phyloP scores from a whole-genome alignment of 2,797 vertebrate genomes.

The Lindbergichthys nudifrons region DNA sequence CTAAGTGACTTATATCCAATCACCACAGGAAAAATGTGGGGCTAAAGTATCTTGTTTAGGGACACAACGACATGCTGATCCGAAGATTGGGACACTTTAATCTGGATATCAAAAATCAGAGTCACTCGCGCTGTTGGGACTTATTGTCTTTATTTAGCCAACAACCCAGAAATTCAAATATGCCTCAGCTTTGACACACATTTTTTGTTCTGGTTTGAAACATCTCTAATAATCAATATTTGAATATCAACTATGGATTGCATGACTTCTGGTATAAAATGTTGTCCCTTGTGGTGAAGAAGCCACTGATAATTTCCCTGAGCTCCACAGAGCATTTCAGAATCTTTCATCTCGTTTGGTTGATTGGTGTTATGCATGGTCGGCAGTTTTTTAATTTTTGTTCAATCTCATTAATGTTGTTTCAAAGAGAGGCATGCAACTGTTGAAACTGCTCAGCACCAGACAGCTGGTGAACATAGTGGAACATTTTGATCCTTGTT shows the following conservation, averaged over 20 bases:
- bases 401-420: background rate
- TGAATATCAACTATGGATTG: constrained; percentile 14
- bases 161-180: background rate
- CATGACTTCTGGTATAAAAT: background rate
- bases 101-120: background rate
- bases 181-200: background rate
- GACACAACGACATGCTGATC: too few species aligned
- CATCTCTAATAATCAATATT: constrained; percentile 14
- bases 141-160: background rate
- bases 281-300: background rate
- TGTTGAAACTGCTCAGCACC: background rate
- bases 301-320: background rate
- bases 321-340: background rate
- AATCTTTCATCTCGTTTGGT: background rate
- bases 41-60: too few species aligned
- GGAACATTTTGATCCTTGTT: background rate
- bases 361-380: background rate
- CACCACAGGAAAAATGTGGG: too few species aligned
- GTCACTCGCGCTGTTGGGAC: background rate
- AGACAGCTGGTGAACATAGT: background rate
- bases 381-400: background rate
- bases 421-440: background rate
- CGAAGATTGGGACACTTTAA: too few species aligned
- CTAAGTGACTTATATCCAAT: too few species aligned
- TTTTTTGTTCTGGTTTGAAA: background rate